A percentile compares a stretch with the other conserved stretches of the same genome.
Conservation (phyloP, 1,140 invertebrate species). For the Diorhabda carinulata region DNA sequence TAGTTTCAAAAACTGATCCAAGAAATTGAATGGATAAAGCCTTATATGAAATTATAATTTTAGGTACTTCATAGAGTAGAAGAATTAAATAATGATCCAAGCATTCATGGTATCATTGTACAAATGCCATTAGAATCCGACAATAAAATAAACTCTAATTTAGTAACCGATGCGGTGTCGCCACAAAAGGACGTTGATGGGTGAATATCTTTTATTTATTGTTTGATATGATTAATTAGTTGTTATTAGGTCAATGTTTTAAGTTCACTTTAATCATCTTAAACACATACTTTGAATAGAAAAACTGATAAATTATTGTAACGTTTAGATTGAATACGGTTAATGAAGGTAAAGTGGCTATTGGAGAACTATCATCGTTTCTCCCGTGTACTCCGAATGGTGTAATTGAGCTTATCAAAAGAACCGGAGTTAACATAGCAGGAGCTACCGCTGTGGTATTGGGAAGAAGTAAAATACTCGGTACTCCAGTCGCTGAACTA, state of each 20-base stretch:
- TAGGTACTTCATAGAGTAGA: conserved; percentile 61
- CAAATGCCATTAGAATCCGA: conserved; percentile 91
- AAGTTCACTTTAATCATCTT: no score
- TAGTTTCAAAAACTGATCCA: no score
- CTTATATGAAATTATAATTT: conserved; percentile 18
- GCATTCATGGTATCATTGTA: conserved; percentile 93
- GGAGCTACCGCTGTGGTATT: conserved; percentile 90
- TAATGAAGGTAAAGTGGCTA: conserved; percentile 84
- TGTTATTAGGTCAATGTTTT: no score
- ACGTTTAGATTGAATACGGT: conserved; percentile 72
- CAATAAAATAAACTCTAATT: conserved; percentile 77
- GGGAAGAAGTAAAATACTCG: conserved; percentile 96
- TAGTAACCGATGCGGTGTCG: conserved; percentile 81
- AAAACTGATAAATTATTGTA: no score
- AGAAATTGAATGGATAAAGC: no score
- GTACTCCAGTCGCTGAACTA: conserved; percentile 89
- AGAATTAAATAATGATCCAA: conserved; percentile 77
- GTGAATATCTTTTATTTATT: conserved; percentile 49
- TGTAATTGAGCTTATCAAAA: conserved; percentile 87
- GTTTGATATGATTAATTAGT: no score
- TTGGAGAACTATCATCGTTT: conserved; percentile 83
- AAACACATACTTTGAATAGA: no score
- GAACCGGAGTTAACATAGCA: conserved; percentile 71
- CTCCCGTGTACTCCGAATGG: conserved; percentile 92
- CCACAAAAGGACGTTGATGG: conserved; percentile 94